These are phyloP conservation scores for Gari tellinella DNA, from an alignment of 2,888 invertebrate species.

Conservation along the genomic window DNA sequence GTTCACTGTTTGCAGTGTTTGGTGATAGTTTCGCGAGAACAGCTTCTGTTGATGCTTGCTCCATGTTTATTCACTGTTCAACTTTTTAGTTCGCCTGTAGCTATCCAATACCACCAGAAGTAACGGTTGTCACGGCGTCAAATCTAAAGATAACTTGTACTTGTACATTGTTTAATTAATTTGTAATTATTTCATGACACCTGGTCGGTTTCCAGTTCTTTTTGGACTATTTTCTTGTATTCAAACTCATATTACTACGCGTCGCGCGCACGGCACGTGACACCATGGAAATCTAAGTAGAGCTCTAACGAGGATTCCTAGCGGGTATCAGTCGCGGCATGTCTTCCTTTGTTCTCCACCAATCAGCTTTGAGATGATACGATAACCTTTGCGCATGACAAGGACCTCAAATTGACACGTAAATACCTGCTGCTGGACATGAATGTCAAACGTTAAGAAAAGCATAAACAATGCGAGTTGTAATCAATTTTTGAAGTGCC, in stretches of 20 bases:
- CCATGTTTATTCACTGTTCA: too few relatives aligned
- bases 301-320: slow-evolving; percentile 37
- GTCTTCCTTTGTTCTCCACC: slow-evolving; percentile 36
- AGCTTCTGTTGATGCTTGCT: too few relatives aligned
- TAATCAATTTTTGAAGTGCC: slow-evolving; percentile 29
- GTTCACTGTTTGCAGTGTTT: too few relatives aligned
- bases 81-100: too few relatives aligned
- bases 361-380: slow-evolving; percentile 37
- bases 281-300: slow-evolving; percentile 31
- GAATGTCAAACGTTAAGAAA: slow-evolving; percentile 22
- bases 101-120: too few relatives aligned
- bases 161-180: too few relatives aligned
- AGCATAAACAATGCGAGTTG: slow-evolving; percentile 23
- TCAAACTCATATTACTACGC: slow-evolving; percentile 44
- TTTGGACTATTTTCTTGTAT: too few relatives aligned
- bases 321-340: slow-evolving; percentile 39
- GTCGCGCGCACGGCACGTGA: slow-evolving; percentile 44
- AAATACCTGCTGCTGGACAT: slow-evolving; percentile 45
- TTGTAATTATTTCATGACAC: too few relatives aligned
- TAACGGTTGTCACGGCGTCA: too few relatives aligned
- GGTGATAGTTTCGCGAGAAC: too few relatives aligned
- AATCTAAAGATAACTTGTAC: too few relatives aligned
- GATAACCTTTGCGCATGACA: slow-evolving; percentile 46
- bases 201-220: too few relatives aligned
- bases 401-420: slow-evolving; percentile 34